phyloP scores from a whole-genome alignment of 2,888 invertebrate species.

The Chrysolina oricalcia region DNA sequence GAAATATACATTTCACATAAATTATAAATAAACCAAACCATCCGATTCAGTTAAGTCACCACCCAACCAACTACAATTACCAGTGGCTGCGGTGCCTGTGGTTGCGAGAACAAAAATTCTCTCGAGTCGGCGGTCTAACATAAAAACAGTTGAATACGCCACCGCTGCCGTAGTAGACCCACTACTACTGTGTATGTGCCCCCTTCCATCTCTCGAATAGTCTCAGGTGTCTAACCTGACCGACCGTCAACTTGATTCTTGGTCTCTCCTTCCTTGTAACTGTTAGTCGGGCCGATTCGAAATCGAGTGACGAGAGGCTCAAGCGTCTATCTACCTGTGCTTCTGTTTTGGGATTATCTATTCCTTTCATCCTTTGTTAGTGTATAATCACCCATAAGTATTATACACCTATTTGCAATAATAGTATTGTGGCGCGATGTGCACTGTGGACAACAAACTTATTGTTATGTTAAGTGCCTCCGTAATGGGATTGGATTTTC shows the following conservation, averaged over 20 bases:
- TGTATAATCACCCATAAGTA: conserved; percentile 14
- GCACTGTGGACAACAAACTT: conserved; percentile 38
- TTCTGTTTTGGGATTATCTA: conserved; percentile 37
- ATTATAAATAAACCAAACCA: no score
- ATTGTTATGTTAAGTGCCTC: conserved; percentile 42
- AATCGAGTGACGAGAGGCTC: conserved; percentile 37
- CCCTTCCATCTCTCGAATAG: conserved; percentile 54
- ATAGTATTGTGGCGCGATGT: conserved; percentile 43
- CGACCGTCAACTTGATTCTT: conserved; percentile 54
- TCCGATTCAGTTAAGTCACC: conserved; percentile 14
- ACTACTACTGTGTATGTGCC: conserved; percentile 64
- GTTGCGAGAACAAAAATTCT: conserved; percentile 22
- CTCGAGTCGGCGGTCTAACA: conserved; percentile 60
- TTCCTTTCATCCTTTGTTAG: conserved; percentile 36
- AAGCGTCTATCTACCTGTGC: conserved; percentile 45
- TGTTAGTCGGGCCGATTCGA: conserved; percentile 34
- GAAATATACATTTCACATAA: neutral
- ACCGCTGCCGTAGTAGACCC: conserved; percentile 69
- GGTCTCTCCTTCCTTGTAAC: conserved; percentile 46
- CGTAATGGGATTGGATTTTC: conserved; percentile 43
- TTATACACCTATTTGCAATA: conserved; percentile 32
- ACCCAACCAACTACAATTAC: conserved; percentile 24
- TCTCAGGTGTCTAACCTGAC: conserved; percentile 57
- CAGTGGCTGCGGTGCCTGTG: conserved; percentile 32
- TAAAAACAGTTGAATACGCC: conserved; percentile 68